These are phyloP conservation scores for Apocrypta bakeri DNA, from an alignment of 1,140 invertebrate species.

Conservation along the genomic window DNA sequence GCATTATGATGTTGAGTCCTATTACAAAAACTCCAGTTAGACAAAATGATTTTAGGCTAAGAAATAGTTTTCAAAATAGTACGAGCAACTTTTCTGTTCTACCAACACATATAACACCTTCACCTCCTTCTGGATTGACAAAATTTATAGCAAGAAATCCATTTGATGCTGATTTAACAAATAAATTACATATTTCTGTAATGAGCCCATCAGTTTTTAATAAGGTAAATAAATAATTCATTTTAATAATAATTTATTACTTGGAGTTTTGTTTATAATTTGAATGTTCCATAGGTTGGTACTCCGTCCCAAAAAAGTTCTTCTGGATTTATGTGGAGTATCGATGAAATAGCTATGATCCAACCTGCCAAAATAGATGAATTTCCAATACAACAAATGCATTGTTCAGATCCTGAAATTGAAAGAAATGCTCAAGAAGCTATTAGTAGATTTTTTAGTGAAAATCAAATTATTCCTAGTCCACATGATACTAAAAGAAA, in stretches of 20 bases:
- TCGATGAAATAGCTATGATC: constrained; percentile 75
- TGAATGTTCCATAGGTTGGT: constrained; percentile 50
- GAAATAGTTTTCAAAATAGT: constrained; percentile 40
- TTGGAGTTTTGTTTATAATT: neutral
- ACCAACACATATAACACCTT: constrained; percentile 65
- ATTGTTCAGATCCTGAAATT: constrained; percentile 72
- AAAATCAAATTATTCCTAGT: constrained; percentile 75
- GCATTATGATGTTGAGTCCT: constrained; percentile 50
- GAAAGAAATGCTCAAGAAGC: constrained; percentile 75
- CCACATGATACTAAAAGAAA: constrained; percentile 66
- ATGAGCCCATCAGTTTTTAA: constrained; percentile 70
- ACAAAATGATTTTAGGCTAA: constrained; percentile 44
- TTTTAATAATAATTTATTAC: neutral
- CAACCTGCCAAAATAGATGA: constrained; percentile 76
- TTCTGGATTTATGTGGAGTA: constrained; percentile 74
- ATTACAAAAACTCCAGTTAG: constrained; percentile 58
- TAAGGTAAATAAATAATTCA: constrained; percentile 58
- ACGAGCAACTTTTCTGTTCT: constrained; percentile 55
- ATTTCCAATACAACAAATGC: constrained; percentile 71
- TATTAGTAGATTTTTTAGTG: constrained; percentile 74
- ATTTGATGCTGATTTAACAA: constrained; percentile 69
- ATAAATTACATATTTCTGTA: constrained; percentile 68
- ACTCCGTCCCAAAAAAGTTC: constrained; percentile 62
- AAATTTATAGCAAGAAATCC: constrained; percentile 71
- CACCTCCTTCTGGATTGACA: constrained; percentile 69